These are phyloP conservation scores for Stegana nigrithorax DNA, from an alignment of 2,888 invertebrate genomes.

Conservation along the genomic window DNA sequence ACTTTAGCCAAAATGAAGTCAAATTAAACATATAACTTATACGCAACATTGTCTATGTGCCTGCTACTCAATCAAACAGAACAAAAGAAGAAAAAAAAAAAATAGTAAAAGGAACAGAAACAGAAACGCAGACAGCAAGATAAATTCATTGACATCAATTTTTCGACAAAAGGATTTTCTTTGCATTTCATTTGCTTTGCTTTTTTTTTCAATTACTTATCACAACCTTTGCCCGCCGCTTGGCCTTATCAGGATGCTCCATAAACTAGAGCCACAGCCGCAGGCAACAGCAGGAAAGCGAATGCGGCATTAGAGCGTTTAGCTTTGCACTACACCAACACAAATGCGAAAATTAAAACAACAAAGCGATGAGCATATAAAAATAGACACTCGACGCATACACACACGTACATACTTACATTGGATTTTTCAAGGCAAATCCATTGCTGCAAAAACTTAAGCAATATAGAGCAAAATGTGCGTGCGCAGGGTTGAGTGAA, in stretches of 20 bases:
- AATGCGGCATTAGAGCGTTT: not conserved
- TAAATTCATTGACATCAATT: constrained; percentile 5
- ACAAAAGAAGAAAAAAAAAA: not conserved
- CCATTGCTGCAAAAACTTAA: no score
- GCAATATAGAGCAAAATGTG: no score
- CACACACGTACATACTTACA: constrained; percentile 9
- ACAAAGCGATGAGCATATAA: constrained; percentile 3
- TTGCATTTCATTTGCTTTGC: not conserved
- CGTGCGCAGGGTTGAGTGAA: no score
- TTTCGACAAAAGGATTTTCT: constrained; percentile 18
- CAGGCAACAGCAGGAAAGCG: not conserved
- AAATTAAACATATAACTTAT: not conserved
- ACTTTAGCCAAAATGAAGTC: not conserved
- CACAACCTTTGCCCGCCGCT: not conserved
- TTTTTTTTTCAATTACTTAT: constrained; percentile 27
- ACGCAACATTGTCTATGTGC: no score
- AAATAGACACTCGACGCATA: constrained; percentile 7
- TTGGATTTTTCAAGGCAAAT: not conserved
- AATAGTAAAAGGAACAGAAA: not conserved
- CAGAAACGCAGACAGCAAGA: not conserved
- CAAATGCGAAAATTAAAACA: constrained; percentile 14
- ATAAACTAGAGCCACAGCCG: constrained; percentile 1
- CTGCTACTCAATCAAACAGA: not conserved
- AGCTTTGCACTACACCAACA: not conserved
- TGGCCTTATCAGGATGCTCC: constrained; percentile 5